Conservation (phyloP, 2,113 vertebrate species). For the Danionella cerebrum region DNA sequence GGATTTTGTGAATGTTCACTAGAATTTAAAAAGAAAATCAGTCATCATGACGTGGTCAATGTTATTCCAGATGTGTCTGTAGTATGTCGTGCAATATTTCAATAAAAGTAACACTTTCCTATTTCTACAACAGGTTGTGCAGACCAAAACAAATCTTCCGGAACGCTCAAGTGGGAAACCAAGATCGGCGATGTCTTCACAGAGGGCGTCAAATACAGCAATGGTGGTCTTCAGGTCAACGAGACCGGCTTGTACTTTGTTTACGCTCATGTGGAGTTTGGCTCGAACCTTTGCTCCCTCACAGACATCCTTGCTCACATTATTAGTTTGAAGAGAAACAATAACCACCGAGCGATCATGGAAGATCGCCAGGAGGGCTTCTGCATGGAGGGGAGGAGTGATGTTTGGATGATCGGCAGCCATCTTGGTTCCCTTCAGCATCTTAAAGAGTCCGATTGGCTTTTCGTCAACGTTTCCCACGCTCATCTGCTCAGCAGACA, state of each 20-base stretch:
- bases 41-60: too few species aligned
- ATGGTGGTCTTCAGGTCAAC: constrained; percentile 68
- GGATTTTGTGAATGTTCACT: too few species aligned
- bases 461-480: constrained; percentile 58
- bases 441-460: constrained; percentile 45
- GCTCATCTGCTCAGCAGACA: constrained; percentile 37
- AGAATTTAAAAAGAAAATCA: too few species aligned
- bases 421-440: constrained; percentile 43
- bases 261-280: constrained; percentile 76
- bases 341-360: constrained; percentile 37
- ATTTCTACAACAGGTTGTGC: not conserved
- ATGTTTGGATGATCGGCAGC: constrained; percentile 50
- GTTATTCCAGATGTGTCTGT: too few species aligned
- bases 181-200: constrained; percentile 58
- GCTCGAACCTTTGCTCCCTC: constrained; percentile 53
- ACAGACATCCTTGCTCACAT: constrained; percentile 53
- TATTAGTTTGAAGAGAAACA: constrained; percentile 51
- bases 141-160: not conserved
- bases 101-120: too few species aligned
- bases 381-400: constrained; percentile 22
- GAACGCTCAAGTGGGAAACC: constrained; percentile 70
- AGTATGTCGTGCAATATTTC: too few species aligned
- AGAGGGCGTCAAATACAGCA: constrained; percentile 61
- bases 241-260: constrained; percentile 75
- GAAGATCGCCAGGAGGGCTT: constrained; percentile 42